A percentile compares a stretch with the other conserved stretches of the same genome.
Evolutionary conservation across 2,797 vertebrate genomes (phyloP).

Genomic region (Manis pentadactyla): DNA sequence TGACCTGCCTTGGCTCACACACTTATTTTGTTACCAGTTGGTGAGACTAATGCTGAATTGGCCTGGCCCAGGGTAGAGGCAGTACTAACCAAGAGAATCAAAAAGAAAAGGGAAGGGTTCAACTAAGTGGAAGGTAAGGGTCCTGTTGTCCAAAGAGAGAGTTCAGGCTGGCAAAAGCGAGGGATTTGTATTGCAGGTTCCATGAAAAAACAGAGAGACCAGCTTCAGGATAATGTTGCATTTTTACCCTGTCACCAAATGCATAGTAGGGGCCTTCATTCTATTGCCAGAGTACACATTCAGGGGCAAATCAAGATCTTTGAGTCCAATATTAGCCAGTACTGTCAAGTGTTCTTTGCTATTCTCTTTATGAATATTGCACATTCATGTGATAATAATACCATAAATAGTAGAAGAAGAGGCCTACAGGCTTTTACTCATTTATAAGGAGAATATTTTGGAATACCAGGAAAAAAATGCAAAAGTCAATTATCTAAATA

Average conservation of each 20-base stretch:
- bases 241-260: neutral
- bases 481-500: neutral
- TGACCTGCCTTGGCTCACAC: neutral
- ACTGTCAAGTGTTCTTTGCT: neutral
- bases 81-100: neutral
- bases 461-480: neutral
- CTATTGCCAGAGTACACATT: neutral
- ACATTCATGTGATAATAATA: neutral
- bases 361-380: neutral
- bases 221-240: neutral
- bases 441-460: neutral
- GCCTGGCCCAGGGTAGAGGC: neutral
- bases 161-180: neutral
- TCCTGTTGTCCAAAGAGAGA: neutral
- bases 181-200: neutral
- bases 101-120: neutral
- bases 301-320: neutral
- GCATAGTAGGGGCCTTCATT: neutral
- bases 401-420: neutral
- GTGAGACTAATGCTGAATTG: neutral
- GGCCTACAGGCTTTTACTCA: neutral
- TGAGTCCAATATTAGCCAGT: neutral
- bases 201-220: neutral
- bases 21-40: neutral
- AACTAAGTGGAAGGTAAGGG: neutral